Evolutionary conservation across 2,113 vertebrate genomes (phyloP).

Genomic region (Prietella phreatophila): DNA sequence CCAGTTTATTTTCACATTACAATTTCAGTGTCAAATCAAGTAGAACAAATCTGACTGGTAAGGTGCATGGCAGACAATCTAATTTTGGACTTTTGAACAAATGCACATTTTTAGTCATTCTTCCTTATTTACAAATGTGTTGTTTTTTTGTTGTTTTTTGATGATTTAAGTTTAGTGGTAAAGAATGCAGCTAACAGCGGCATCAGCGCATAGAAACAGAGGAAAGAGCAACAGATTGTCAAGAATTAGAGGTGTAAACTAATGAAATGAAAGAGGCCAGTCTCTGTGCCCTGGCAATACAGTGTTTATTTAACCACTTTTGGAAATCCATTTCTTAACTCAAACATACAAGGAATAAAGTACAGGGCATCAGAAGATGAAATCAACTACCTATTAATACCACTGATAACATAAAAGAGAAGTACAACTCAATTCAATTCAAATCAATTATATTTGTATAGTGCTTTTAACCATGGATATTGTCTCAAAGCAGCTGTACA

Average conservation of each 20-base stretch:
- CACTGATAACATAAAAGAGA: not conserved
- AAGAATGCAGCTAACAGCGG: not conserved
- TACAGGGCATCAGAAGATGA: not conserved
- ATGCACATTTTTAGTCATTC: not conserved
- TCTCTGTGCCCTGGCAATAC: not conserved
- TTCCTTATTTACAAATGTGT: not conserved
- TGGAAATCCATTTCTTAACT: not conserved
- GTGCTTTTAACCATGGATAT: no score
- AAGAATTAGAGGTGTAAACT: not conserved
- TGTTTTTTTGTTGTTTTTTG: not conserved
- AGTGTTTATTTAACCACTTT: not conserved
- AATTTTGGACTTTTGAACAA: not conserved
- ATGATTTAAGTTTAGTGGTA: not conserved
- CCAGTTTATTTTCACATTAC: not conserved
- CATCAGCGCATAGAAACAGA: not conserved
- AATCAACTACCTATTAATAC: not conserved
- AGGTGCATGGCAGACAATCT: not conserved
- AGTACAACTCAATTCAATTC: not conserved
- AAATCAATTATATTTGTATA: no score
- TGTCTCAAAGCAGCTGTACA: no score
- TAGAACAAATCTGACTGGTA: not conserved
- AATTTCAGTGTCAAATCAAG: not conserved
- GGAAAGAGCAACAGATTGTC: not conserved
- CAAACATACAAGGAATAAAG: not conserved
- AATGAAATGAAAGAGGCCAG: not conserved